phyloP scores from a whole-genome alignment of 1,140 invertebrate species.

The Ganaspis sp. region DNA sequence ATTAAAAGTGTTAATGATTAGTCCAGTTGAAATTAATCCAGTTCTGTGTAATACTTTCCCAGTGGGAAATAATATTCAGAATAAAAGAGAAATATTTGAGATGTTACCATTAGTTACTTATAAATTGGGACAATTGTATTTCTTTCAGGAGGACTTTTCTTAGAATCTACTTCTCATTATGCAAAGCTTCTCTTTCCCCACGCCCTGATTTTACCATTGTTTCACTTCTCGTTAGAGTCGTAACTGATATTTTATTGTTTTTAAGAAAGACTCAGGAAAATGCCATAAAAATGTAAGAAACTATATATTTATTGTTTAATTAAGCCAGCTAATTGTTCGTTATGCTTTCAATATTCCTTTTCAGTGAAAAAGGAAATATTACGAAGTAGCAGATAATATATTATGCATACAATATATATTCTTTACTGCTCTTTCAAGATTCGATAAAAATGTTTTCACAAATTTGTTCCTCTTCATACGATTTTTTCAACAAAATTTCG shows the following conservation, averaged over 20 bases:
- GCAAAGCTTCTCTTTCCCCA: slow-evolving; percentile 24
- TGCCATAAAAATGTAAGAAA: background rate
- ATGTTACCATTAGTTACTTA: slow-evolving; percentile 10
- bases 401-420: too few relatives aligned
- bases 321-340: background rate
- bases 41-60: too few relatives aligned
- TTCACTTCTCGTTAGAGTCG: slow-evolving; percentile 3
- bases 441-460: too few relatives aligned
- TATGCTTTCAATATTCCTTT: too few relatives aligned
- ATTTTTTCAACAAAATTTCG: too few relatives aligned
- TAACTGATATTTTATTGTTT: slow-evolving; percentile 21
- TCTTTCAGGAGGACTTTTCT: slow-evolving; percentile 11
- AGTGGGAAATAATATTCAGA: too few relatives aligned
- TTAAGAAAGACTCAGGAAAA: background rate
- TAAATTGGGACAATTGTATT: slow-evolving; percentile 21
- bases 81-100: slow-evolving; percentile 2
- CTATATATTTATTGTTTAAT: background rate
- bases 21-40: too few relatives aligned
- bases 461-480: too few relatives aligned
- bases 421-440: too few relatives aligned
- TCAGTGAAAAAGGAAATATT: too few relatives aligned
- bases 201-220: slow-evolving; percentile 28
- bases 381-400: too few relatives aligned
- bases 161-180: slow-evolving; percentile 23
- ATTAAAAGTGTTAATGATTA: too few relatives aligned